Conservation (phyloP, 1,140 invertebrate genomes). For the Amyelois transitella region DNA sequence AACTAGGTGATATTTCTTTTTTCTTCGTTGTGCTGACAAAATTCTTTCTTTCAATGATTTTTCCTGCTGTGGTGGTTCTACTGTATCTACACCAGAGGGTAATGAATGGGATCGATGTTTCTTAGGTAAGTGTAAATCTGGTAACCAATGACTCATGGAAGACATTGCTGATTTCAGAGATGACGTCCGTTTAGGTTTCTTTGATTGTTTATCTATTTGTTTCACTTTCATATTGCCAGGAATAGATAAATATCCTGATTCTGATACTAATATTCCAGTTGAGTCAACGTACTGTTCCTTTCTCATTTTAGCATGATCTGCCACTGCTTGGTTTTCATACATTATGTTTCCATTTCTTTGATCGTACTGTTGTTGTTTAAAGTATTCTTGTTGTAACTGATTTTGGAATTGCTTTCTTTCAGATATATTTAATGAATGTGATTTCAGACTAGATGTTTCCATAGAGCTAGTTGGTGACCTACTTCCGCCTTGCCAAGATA, state of each 20-base stretch:
- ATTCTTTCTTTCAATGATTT: conserved; percentile 67
- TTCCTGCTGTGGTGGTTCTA: conserved; percentile 66
- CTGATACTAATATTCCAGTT: conserved; percentile 83
- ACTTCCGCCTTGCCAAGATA: conserved; percentile 75
- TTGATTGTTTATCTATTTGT: conserved; percentile 75
- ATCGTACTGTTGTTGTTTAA: conserved; percentile 71
- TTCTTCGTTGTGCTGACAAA: conserved; percentile 75
- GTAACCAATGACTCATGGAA: conserved; percentile 86
- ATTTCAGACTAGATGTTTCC: conserved; percentile 77
- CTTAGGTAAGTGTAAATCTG: conserved; percentile 86
- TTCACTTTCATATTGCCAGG: conserved; percentile 78
- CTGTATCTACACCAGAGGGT: conserved; percentile 79
- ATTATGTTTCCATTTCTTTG: conserved; percentile 67
- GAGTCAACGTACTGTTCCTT: conserved; percentile 69
- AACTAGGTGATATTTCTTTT: conserved; percentile 85
- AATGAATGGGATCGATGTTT: conserved; percentile 87
- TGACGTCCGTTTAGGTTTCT: conserved; percentile 83
- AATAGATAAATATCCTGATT: conserved; percentile 88
- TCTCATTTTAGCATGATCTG: conserved; percentile 47
- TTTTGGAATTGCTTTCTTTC: conserved; percentile 76
- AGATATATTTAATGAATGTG: conserved; percentile 77
- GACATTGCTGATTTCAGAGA: conserved; percentile 87
- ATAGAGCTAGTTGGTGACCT: conserved; percentile 78
- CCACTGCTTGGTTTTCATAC: conserved; percentile 56
- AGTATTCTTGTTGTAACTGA: conserved; percentile 75